These are phyloP conservation scores for Philonicus albiceps DNA, from an alignment of 2,888 invertebrate species.

Conservation along the genomic window DNA sequence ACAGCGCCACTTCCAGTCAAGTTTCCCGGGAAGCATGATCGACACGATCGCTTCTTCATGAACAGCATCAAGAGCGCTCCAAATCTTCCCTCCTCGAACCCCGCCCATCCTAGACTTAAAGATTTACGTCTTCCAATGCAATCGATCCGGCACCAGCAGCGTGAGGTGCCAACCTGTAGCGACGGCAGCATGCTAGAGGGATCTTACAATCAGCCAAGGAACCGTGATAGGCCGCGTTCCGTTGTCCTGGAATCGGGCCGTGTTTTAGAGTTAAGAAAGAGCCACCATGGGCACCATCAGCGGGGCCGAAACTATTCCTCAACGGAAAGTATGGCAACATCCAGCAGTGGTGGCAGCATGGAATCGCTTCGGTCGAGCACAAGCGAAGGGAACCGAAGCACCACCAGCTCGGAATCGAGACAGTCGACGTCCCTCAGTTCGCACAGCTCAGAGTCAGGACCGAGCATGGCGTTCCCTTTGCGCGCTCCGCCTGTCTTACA, in stretches of 20 bases:
- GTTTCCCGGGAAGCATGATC: constrained; percentile 72
- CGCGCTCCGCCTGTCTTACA: constrained; percentile 76
- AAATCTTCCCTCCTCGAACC: constrained; percentile 73
- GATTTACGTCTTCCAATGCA: constrained; percentile 78
- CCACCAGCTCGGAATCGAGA: constrained; percentile 83
- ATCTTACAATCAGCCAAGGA: constrained; percentile 68
- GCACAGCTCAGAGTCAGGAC: constrained; percentile 80
- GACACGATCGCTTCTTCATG: constrained; percentile 68
- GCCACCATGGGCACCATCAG: constrained; percentile 60
- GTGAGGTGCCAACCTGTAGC: constrained; percentile 70
- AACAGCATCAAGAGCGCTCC: constrained; percentile 84
- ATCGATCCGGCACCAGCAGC: constrained; percentile 66
- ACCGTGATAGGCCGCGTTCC: constrained; percentile 74
- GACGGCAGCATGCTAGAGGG: constrained; percentile 69
- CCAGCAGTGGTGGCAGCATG: constrained; percentile 87
- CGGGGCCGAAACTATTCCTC: constrained; percentile 65
- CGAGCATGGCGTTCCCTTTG: constrained; percentile 69
- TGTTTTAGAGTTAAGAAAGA: constrained; percentile 77
- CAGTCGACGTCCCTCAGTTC: constrained; percentile 86
- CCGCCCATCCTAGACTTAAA: constrained; percentile 75
- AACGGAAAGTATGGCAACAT: constrained; percentile 87
- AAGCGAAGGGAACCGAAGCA: constrained; percentile 86
- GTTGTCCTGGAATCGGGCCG: constrained; percentile 71
- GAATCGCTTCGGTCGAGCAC: constrained; percentile 87
- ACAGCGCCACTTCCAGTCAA: constrained; percentile 84